Evolutionary conservation across 1,140 invertebrate species (phyloP), one percentile per base, ranked within the genome.

Genomic region (Nomia melanderi): DNA sequence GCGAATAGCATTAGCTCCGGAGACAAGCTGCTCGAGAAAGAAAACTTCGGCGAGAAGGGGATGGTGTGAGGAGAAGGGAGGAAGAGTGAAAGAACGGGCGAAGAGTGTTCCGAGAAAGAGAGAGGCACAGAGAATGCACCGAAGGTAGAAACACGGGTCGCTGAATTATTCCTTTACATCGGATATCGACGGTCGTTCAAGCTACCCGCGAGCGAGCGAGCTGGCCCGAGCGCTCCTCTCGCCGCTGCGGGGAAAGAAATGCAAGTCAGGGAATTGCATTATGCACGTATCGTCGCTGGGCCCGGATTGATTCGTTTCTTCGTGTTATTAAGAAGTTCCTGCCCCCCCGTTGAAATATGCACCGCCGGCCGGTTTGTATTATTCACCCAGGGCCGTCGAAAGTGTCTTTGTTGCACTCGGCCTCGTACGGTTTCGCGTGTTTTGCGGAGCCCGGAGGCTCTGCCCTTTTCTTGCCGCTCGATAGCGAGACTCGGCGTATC

Each of bases 101-200:
- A n/a, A n/a, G n/a, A n/a, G n/a, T n/a, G n/a, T n/a, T n/a, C n/a
- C n/a, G n/a, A 71, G 71, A 62, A 60, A 63, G 41, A 69, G 27
- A 17, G 57, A 33, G 39, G 33, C 3, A 53, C 53, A 36, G 25
- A 60, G 44, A 62, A 39, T 27, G 53, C 6, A 33, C 33, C 7
- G 33, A 25, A 62, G 33, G n/a, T 54, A 50, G 70, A 62, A 80
- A 44, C 41, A 76, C 59, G 63, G 72, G 33, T 54, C 79, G 78
- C 66, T 81, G 79, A 81, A 81, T 81, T 81, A 81, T 81, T 81
- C 79, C 71, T 69, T 79, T 70, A 60, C 36, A 74, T 80, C 65
- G 78, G 71, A 70, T 81, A 81, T 81, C 79, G 78, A 76, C 78
- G 79, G 75, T 79, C 64, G 74, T 64, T 64, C 39, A 64, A 75